phyloP scores from a whole-genome alignment of 30 jellyfish, hydroid and myxozoan genomes.

The Cassiopea andromeda region DNA sequence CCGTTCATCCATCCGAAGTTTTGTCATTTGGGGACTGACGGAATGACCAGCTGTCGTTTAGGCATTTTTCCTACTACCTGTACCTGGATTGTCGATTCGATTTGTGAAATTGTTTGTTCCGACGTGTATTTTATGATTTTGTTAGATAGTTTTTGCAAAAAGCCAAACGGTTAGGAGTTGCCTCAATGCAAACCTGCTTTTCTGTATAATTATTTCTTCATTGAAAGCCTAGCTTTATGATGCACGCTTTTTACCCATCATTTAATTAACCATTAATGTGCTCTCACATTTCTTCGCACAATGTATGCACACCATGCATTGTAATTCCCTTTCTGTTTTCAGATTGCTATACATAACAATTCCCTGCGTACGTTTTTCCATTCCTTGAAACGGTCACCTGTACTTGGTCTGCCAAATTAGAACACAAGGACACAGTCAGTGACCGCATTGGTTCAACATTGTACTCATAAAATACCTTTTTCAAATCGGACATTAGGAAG shows the following conservation, averaged over 20 bases:
- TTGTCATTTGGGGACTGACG: too few relatives aligned
- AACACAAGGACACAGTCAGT: conserved; percentile 18
- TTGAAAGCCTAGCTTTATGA: background rate
- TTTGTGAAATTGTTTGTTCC: too few relatives aligned
- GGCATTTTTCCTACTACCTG: too few relatives aligned
- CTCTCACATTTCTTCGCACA: background rate
- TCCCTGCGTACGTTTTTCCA: background rate
- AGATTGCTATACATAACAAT: conserved; percentile 14
- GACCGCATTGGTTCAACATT: conserved; percentile 1
- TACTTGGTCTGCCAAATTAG: conserved; percentile 19
- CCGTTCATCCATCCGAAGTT: too few relatives aligned
- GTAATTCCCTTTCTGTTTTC: background rate
- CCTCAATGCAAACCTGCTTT: background rate
- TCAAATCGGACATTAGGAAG: background rate
- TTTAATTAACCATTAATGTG: background rate
- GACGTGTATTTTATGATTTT: too few relatives aligned
- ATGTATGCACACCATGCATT: background rate
- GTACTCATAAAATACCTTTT: background rate
- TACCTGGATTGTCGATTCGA: too few relatives aligned
- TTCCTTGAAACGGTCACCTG: conserved; percentile 58
- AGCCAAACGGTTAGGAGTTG: background rate
- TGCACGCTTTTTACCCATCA: background rate
- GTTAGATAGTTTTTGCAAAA: too few relatives aligned
- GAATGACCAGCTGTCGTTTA: too few relatives aligned
- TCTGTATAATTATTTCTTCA: background rate